Evolutionary conservation across 2,888 invertebrate genomes (phyloP), one percentile per base, ranked within the genome.

Genomic region (Drosophila acutilabella): DNA sequence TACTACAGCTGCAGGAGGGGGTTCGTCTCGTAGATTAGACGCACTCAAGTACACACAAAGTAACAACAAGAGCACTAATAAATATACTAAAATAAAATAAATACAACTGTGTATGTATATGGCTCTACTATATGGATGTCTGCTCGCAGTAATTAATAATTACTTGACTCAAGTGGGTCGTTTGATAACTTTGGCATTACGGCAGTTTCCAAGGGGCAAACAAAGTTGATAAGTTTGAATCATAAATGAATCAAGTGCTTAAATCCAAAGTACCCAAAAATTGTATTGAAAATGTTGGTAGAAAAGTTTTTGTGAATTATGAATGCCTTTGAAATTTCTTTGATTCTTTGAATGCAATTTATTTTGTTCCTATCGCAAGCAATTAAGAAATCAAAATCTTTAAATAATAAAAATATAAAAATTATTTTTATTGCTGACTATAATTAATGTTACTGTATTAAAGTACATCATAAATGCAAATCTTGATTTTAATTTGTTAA

Each of bases 151-250:
- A 61, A 52, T 73, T 64, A 62, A 66, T 65, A 45, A 66, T 70
- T 52, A 61, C 30, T 59, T 38, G 61, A 51, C 26, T 81, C 48
- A 76, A 74, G 88, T 74, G 88, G 88, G 88, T 57, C 44, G 88
- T 53, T 87, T 58, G 53, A 74, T 74, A 74, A 81, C 68, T 84
- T 87, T 33, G 42, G 40, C 57, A 20, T n/a, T 47, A 18, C 23
- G 50, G 23, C 47, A 57, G 60, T 61, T 52, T 60, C 51, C 30
- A 30, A 18, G 51, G 36, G 20, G 42, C 10, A 23, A 36, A 11
- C 16, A 11, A 11, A 36, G 8, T 54, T 61, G 61, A 61, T 61
- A 61, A 61, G 30, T 54, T 26, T 11, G 45, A 38, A 61, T 41
- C 61, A 54, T 61, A 61, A 61, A 61, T 47, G 53, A 30, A 38